Percentiles rank a stretch among this genome's conserved stretches.
Evolutionary conservation across 2,797 vertebrate species (phyloP).

Genomic region (Sebastolobus altivelis): DNA sequence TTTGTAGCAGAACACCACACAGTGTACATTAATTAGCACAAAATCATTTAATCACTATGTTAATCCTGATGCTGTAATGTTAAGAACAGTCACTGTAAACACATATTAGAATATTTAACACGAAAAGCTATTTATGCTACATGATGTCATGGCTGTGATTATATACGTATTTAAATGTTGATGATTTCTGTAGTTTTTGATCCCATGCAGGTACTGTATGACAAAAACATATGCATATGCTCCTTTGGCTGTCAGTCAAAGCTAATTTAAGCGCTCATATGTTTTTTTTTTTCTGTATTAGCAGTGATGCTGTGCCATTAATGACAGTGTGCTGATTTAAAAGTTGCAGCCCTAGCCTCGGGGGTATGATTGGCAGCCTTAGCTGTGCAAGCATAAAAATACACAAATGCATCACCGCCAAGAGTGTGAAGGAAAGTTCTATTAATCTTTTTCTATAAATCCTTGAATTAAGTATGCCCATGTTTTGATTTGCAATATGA

Average conservation of each 20-base stretch:
- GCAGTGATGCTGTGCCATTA: background rate
- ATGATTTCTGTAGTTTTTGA: slow-evolving; percentile 28
- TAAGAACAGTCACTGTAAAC: slow-evolving; percentile 24
- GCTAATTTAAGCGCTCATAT: background rate
- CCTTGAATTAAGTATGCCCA: slow-evolving; percentile 16
- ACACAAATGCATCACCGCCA: slow-evolving; percentile 12
- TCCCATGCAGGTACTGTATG: slow-evolving; percentile 2
- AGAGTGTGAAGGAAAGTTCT: background rate
- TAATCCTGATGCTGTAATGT: slow-evolving; percentile 41
- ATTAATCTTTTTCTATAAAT: slow-evolving; percentile 27
- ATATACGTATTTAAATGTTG: slow-evolving; percentile 36
- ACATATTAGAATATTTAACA: slow-evolving; percentile 11
- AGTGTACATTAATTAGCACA: slow-evolving; percentile 42
- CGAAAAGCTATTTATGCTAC: background rate
- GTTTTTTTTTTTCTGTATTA: slow-evolving; percentile 17
- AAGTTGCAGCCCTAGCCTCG: slow-evolving; percentile 16
- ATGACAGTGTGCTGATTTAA: slow-evolving; percentile 29
- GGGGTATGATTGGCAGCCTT: slow-evolving; percentile 33
- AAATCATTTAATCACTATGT: slow-evolving; percentile 46
- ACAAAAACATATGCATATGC: slow-evolving; percentile 13
- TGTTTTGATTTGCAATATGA: slow-evolving; percentile 29
- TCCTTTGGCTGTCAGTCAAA: slow-evolving; percentile 19
- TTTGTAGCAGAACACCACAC: slow-evolving; percentile 13
- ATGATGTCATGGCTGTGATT: background rate
- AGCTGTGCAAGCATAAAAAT: slow-evolving; percentile 26